These are phyloP conservation scores for Melanogrammus aeglefinus DNA, from an alignment of 2,797 vertebrate genomes.

Conservation along the genomic window DNA sequence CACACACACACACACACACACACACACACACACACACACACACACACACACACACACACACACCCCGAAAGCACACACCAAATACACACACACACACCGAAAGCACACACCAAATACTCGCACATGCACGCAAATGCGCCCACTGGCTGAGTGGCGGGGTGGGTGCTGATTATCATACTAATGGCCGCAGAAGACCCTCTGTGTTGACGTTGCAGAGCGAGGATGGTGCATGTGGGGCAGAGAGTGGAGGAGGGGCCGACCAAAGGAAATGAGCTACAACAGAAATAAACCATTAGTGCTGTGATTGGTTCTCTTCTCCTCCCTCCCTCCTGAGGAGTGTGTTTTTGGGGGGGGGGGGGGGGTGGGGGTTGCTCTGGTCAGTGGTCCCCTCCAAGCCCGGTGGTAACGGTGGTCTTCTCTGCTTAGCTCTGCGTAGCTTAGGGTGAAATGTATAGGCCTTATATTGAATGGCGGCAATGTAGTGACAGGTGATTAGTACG, in stretches of 20 bases:
- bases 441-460: too few relatives aligned
- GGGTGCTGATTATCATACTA: conserved; percentile 50
- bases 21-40: not conserved
- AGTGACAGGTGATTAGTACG: too few relatives aligned
- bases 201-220: conserved; percentile 36
- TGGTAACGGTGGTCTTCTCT: too few relatives aligned
- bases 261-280: not conserved
- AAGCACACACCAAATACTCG: too few relatives aligned
- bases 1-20: not conserved
- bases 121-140: not conserved
- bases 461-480: too few relatives aligned
- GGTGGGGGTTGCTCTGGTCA: too few relatives aligned
- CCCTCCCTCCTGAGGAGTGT: not conserved
- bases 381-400: too few relatives aligned
- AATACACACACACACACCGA: not conserved
- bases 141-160: conserved; percentile 11
- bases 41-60: not conserved
- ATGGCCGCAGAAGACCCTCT: conserved; percentile 28
- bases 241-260: conserved; percentile 17
- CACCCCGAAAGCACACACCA: not conserved
- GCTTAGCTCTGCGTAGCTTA: too few relatives aligned
- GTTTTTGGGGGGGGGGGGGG: conserved; percentile 7
- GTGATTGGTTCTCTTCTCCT: conserved; percentile 22
- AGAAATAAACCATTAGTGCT: conserved; percentile 19
- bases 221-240: conserved; percentile 46